Evolutionary conservation across 1,140 invertebrate genomes (phyloP).

Genomic region (Chionoecetes opilio): DNA sequence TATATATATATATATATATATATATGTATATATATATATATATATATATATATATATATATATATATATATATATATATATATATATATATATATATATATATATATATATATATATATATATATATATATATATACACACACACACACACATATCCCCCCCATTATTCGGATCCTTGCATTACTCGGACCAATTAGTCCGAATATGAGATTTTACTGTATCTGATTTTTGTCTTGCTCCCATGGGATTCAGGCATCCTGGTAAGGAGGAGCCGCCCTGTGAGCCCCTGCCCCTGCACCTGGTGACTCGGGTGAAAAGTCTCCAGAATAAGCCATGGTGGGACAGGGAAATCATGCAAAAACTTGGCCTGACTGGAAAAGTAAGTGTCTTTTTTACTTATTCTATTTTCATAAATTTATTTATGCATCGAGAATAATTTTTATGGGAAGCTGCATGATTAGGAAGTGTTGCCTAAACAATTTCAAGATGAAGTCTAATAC

Average conservation of each 20-base stretch:
- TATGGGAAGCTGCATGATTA: no score
- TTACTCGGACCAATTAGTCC: no score
- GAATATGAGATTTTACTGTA: no score
- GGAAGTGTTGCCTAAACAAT: no score
- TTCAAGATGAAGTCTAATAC: no score
- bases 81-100: conserved; percentile 44
- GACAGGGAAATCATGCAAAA: conserved; percentile 63
- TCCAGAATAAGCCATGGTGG: conserved; percentile 60
- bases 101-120: conserved; percentile 48
- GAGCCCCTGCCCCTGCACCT: conserved; percentile 68
- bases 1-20: no score
- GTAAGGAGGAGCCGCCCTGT: conserved; percentile 63
- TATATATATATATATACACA: neutral
- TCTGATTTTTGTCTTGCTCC: no score
- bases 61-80: conserved; percentile 53
- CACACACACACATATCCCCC: no score
- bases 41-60: conserved; percentile 34
- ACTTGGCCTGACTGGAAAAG: conserved; percentile 59
- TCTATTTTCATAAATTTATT: no score
- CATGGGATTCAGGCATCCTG: conserved; percentile 34
- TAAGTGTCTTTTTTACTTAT: neutral
- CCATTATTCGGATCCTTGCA: no score
- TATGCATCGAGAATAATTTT: no score
- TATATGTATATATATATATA: neutral
- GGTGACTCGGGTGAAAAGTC: conserved; percentile 52